phyloP scores from a whole-genome alignment of 1,140 invertebrate genomes.

The Meloidogyne floridensis region DNA sequence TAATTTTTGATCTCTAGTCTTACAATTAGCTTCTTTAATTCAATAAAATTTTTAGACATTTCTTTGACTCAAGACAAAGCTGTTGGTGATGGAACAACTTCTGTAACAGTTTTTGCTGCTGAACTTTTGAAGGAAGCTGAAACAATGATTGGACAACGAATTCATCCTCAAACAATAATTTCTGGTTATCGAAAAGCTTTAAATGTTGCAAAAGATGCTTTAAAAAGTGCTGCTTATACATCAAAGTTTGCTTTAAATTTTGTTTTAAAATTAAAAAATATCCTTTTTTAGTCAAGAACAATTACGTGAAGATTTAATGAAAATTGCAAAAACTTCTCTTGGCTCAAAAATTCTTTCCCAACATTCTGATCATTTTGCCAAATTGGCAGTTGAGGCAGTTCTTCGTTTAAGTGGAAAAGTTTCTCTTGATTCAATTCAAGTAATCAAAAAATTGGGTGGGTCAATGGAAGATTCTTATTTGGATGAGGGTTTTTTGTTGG shows the following conservation, averaged over 20 bases:
- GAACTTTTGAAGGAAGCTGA: slow-evolving; percentile 94
- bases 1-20: neutral
- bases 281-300: slow-evolving; percentile 69
- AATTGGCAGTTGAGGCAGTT: slow-evolving; percentile 91
- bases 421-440: slow-evolving; percentile 92
- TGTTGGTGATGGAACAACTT: slow-evolving; percentile 99
- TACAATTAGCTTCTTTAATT: slow-evolving; percentile 20
- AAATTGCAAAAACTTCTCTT: slow-evolving; percentile 94
- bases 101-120: slow-evolving; percentile 92
- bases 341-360: slow-evolving; percentile 97
- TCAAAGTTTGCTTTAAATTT: slow-evolving; percentile 71
- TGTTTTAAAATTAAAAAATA: slow-evolving; percentile 16
- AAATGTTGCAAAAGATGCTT: slow-evolving; percentile 79
- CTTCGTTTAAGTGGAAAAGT: slow-evolving; percentile 90
- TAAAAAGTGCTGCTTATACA: slow-evolving; percentile 78
- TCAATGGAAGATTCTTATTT: slow-evolving; percentile 90
- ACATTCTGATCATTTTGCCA: slow-evolving; percentile 93
- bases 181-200: slow-evolving; percentile 87
- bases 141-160: slow-evolving; percentile 85
- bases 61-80: slow-evolving; percentile 98
- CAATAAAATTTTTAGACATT: slow-evolving; percentile 75
- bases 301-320: slow-evolving; percentile 86
- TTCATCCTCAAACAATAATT: slow-evolving; percentile 98
- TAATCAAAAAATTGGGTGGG: slow-evolving; percentile 93
- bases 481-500: slow-evolving; percentile 94